Conservation (phyloP, 2,113 vertebrate genomes). For the Cyphomyrus discorhynchus region DNA sequence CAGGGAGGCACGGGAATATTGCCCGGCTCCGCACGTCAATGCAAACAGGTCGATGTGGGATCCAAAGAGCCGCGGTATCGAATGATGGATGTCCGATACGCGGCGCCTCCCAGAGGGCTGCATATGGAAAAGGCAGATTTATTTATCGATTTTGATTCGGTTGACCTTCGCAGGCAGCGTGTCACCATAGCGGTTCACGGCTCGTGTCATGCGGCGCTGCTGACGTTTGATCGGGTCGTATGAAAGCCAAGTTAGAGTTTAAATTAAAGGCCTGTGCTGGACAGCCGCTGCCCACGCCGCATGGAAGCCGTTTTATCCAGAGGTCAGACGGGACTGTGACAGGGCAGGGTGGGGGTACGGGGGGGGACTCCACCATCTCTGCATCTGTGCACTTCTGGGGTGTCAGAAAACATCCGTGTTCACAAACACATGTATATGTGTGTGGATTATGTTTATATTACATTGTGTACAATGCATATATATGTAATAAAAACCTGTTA, state of each 20-base stretch:
- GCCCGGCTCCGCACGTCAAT: background rate
- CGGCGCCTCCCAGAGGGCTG: background rate
- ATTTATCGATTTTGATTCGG: background rate
- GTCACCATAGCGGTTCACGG: background rate
- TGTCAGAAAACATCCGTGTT: background rate
- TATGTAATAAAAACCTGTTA: no score
- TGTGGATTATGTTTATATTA: background rate
- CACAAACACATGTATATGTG: background rate
- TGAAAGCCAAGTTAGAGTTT: background rate
- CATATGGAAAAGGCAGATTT: constrained; percentile 1
- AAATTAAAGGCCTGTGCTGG: background rate
- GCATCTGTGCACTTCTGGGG: background rate
- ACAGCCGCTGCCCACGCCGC: background rate
- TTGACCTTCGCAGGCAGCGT: background rate
- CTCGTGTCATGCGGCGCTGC: background rate
- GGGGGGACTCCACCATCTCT: background rate
- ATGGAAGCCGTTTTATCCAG: background rate
- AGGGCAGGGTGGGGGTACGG: background rate
- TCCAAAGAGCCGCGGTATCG: background rate
- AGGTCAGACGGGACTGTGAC: background rate
- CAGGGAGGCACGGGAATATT: background rate
- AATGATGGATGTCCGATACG: background rate
- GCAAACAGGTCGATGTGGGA: constrained; percentile 3
- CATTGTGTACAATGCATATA: no score
- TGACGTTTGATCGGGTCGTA: constrained; percentile 3